Evolutionary conservation across 2,113 vertebrate species (phyloP), one percentile per base, ranked within the genome.

Genomic region (Aramus guarauna): DNA sequence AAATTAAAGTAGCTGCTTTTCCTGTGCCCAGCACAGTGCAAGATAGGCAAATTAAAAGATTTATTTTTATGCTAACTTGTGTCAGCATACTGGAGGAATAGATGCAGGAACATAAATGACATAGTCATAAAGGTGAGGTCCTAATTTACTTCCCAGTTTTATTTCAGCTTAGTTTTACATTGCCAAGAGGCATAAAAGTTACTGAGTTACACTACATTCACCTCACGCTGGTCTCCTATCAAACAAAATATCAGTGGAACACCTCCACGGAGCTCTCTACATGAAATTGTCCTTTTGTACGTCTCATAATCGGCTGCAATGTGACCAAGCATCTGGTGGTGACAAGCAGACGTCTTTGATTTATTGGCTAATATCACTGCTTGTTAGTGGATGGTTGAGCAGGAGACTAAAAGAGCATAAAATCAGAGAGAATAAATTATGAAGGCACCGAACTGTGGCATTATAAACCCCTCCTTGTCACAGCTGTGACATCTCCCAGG

Each of bases 291-390:
- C 97, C 97, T 98, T 98, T 98, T 98, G 95, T 97, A 92, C 69
- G 21, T 97, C 97, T 98, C 97, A 96, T 99, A 99, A 99, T 99
- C 98, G 89, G 97, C 97, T 97, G 98, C 98, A 98, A 99, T 98
- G 98, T 99, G 98, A 98, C 98, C 98, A 99, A 99, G 98, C 98
- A 98, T 98, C 98, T 98, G 98, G 98, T 97, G 91, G 97, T 98
- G 98, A 99, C 98, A 99, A 98, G 98, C 97, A 98, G 98, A 98
- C 97, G 91, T 98, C 97, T 99, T 99, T 99, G 99, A 99, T 99
- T 99, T 99, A 99, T 99, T 98, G 98, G 98, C 97, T 98, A 98
- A 98, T 99, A 98, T 98, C 98, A 98, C 95, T 97, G 98, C 99
- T 99, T 98, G 98, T 99, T 99, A 99, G 98, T 98, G 98, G 98